Evolutionary conservation across 2,888 invertebrate species (phyloP), one percentile per base, ranked within the genome.

Genomic region (Acleris emargana): DNA sequence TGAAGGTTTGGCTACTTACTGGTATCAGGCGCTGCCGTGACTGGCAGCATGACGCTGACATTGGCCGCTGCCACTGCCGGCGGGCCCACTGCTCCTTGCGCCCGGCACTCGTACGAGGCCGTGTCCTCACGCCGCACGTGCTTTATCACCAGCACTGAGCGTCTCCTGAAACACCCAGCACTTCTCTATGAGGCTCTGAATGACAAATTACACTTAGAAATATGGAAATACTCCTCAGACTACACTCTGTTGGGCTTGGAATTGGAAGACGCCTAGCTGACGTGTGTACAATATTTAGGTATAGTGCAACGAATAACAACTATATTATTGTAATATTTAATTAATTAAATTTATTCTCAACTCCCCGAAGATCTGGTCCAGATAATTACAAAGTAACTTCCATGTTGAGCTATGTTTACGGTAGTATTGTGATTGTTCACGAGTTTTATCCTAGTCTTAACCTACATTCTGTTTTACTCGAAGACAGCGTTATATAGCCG

Each of bases 21-120:
- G 58, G 84, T 83, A 82, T 94, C 94, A 70, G 94, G 93, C 77
- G 89, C 83, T 38, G 80, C 71, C 38, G 87, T 81, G 70, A 77
- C 78, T 5, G 88, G 87, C 58, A 85, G 81, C 73, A 88, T 74
- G 25, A 92, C 88, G 86, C 89, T 93, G 83, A 93, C 91, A 83
- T 93, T 93, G 76, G 94, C 94, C 66, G 88, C 82, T 62, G 94
- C 90, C 68, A 93, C 85, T 72, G 94, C 94, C 68, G 93, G 90
- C 69, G 94, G 93, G 68, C 94, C 94, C 73, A 94, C 93, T 70
- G 95, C 94, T 72, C 95, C 95, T 83, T 95, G 95, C 71, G 97
- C 97, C 79, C 96, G 93, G 90, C 97, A 97, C 91, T 97, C 96
- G 92, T 97, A 97, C 80, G 93, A 92, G 80, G 97, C 97, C 75